Conservation (phyloP, 2,888 invertebrate species). For the Vesta saturnalis region DNA sequence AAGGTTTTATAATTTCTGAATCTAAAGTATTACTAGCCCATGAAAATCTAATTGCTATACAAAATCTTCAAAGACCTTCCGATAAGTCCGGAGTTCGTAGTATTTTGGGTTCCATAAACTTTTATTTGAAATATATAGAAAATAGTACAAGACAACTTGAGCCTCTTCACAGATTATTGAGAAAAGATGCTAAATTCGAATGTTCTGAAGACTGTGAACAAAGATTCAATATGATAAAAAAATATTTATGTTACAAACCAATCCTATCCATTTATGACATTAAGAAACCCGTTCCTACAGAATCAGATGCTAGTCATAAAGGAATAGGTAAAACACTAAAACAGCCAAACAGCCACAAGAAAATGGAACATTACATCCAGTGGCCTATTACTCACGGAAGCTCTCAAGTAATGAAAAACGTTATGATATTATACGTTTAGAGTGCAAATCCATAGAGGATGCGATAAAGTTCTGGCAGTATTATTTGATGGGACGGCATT, state of each 20-base stretch:
- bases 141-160: constrained; percentile 22
- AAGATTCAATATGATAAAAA: constrained; percentile 20
- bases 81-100: constrained; percentile 7
- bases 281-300: background rate
- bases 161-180: constrained; percentile 26
- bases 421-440: constrained; percentile 40
- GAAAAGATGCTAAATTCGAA: constrained; percentile 20
- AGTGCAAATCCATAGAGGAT: constrained; percentile 45
- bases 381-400: constrained; percentile 42
- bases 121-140: constrained; percentile 20
- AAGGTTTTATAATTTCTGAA: constrained; percentile 7
- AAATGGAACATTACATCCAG: constrained; percentile 35
- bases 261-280: constrained; percentile 5
- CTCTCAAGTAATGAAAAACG: constrained; percentile 40
- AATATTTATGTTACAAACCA: constrained; percentile 16
- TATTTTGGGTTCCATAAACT: constrained; percentile 33
- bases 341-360: too few species aligned
- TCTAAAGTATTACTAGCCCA: constrained; percentile 8
- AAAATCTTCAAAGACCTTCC: background rate
- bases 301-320: constrained; percentile 34
- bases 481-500: too few species aligned
- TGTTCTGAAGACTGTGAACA: constrained; percentile 23
- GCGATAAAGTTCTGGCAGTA: constrained; percentile 44
- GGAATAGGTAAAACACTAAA: constrained; percentile 46
- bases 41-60: constrained; percentile 37